Evolutionary conservation across 2,113 vertebrate genomes (phyloP).

Genomic region (Paratilapia polleni): DNA sequence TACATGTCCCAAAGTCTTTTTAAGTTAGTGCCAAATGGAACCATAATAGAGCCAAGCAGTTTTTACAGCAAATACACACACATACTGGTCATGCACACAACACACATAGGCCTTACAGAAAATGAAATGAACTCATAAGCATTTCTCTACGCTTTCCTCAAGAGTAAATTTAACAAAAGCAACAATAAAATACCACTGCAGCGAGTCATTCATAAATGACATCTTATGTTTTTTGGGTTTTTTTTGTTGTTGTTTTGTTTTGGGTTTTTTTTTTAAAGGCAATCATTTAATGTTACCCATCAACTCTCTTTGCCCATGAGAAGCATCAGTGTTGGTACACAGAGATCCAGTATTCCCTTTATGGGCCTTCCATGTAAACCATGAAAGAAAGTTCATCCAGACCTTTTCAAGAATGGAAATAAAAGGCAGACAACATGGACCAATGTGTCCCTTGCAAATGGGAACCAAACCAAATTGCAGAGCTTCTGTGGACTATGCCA

Average conservation of each 20-base stretch:
- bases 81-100: neutral
- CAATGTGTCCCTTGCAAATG: neutral
- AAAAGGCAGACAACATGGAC: neutral
- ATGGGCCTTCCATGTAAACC: neutral
- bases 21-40: conserved; percentile 44
- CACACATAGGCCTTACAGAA: neutral
- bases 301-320: too few relatives aligned
- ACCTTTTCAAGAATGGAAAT: neutral
- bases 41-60: conserved; percentile 2
- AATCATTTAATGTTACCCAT: neutral
- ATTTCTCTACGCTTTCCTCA: neutral
- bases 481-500: neutral
- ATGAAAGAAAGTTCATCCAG: conserved; percentile 11
- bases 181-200: conserved; percentile 17
- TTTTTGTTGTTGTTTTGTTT: too few relatives aligned
- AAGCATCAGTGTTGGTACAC: neutral
- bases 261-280: neutral
- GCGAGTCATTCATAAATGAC: conserved; percentile 23
- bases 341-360: neutral
- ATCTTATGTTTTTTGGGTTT: too few relatives aligned
- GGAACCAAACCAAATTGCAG: neutral
- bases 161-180: conserved; percentile 9
- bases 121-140: neutral
- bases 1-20: conserved; percentile 39
- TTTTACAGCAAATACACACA: conserved; percentile 18